These are phyloP conservation scores for Drosophila tani DNA, from an alignment of 1,140 invertebrate species.

Conservation along the genomic window DNA sequence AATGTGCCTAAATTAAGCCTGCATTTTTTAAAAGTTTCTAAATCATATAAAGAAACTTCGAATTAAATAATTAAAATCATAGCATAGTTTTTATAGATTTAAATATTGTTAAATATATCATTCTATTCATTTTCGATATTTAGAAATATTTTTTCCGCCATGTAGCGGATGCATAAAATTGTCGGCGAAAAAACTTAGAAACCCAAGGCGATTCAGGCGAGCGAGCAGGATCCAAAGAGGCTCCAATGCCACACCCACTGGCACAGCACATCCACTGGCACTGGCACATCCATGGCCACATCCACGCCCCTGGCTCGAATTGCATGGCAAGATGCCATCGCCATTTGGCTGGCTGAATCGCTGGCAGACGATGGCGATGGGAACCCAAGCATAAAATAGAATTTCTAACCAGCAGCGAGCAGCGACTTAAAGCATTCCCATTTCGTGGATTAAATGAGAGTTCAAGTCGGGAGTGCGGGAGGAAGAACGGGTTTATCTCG, in stretches of 20 bases:
- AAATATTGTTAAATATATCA: no score
- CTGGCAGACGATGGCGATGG: conserved; percentile 55
- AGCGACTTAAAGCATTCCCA: conserved; percentile 58
- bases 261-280: conserved; percentile 20
- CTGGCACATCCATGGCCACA: conserved; percentile 20
- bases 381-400: conserved; percentile 76
- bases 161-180: conserved; percentile 67
- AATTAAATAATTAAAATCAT: neutral
- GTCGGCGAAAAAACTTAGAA: conserved; percentile 70
- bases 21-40: neutral
- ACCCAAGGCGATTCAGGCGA: conserved; percentile 40
- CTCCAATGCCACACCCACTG: conserved; percentile 41
- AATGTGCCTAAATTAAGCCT: neutral
- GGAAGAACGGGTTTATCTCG: conserved; percentile 61
- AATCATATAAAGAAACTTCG: neutral
- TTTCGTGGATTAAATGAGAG: conserved; percentile 71
- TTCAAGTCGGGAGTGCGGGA: conserved; percentile 35
- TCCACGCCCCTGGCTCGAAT: conserved; percentile 64
- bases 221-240: conserved; percentile 45
- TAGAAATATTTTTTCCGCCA: conserved; percentile 32
- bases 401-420: conserved; percentile 70
- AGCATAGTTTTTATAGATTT: neutral
- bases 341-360: conserved; percentile 63
- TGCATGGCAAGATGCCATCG: conserved; percentile 79
- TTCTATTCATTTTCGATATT: neutral